Conservation (phyloP, 2,888 invertebrate genomes). For the Meiosimyza platycephala region DNA sequence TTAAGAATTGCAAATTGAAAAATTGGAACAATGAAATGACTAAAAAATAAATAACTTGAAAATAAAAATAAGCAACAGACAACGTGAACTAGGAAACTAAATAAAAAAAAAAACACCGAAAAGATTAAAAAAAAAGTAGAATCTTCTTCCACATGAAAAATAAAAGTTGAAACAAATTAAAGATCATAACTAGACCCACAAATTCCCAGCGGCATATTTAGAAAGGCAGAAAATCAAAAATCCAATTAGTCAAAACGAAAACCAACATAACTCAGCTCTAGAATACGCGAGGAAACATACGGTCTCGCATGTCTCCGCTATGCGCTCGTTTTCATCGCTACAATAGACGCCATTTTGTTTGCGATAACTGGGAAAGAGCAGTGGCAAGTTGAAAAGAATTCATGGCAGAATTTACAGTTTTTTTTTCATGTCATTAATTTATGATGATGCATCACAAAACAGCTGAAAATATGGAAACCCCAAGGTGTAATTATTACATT, state of each 20-base stretch:
- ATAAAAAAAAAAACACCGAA: too few species aligned
- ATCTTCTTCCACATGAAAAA: background rate
- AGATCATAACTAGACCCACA: background rate
- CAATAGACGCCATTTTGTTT: constrained; percentile 44
- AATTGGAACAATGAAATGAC: background rate
- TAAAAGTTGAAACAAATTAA: background rate
- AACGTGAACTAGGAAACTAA: constrained; percentile 4
- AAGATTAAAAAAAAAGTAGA: too few species aligned
- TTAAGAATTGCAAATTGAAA: constrained; percentile 1
- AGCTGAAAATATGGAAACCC: too few species aligned
- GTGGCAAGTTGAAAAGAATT: too few species aligned
- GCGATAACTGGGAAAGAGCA: background rate
- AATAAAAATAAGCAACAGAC: background rate
- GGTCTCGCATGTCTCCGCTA: background rate
- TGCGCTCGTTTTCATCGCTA: background rate
- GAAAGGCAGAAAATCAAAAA: background rate
- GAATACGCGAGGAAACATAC: constrained; percentile 13
- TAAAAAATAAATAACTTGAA: background rate
- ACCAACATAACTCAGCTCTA: constrained; percentile 15
- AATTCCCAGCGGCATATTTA: background rate
- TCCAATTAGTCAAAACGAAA: background rate
- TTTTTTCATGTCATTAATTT: too few species aligned
- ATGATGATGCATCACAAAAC: too few species aligned
- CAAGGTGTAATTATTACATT: too few species aligned
- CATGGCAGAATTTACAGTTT: too few species aligned